phyloP scores from a whole-genome alignment of 2,888 invertebrate species.

The Branchellion lobata region DNA sequence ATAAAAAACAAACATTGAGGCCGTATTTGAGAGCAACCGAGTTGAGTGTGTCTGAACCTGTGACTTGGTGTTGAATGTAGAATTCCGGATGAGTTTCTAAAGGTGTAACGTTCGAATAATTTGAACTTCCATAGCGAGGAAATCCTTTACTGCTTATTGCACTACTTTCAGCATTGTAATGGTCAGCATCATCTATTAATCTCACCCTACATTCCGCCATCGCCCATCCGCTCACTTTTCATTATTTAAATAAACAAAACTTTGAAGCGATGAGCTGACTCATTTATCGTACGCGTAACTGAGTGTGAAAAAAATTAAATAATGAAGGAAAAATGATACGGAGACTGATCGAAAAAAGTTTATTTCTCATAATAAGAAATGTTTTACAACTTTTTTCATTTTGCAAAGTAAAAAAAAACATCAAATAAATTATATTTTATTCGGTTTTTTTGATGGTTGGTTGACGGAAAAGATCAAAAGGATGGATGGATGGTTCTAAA shows the following conservation, averaged over 20 bases:
- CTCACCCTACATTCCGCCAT: slow-evolving; percentile 5
- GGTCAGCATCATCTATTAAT: neutral
- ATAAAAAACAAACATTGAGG: slow-evolving; percentile 20
- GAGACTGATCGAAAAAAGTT: too few species aligned
- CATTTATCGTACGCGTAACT: too few species aligned
- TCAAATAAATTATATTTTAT: too few species aligned
- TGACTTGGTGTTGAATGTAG: slow-evolving; percentile 30
- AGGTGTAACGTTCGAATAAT: neutral
- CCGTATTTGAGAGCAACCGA: slow-evolving; percentile 39
- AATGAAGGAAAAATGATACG: too few species aligned
- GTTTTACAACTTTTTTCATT: too few species aligned
- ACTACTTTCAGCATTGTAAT: slow-evolving; percentile 31
- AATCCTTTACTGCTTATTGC: slow-evolving; percentile 13
- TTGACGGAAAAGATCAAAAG: slow-evolving; percentile 40
- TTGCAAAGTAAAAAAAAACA: too few species aligned
- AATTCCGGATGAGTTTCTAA: neutral
- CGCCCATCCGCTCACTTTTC: neutral
- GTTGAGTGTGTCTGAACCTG: slow-evolving; percentile 23
- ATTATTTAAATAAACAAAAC: neutral
- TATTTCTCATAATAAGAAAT: too few species aligned
- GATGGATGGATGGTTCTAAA: slow-evolving; percentile 47
- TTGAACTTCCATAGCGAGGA: slow-evolving; percentile 39
- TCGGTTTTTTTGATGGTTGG: too few species aligned
- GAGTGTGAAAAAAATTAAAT: too few species aligned
- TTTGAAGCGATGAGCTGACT: neutral